These are phyloP conservation scores for Brachylomia viminalis DNA, from an alignment of 2,888 invertebrate genomes.

Conservation along the genomic window DNA sequence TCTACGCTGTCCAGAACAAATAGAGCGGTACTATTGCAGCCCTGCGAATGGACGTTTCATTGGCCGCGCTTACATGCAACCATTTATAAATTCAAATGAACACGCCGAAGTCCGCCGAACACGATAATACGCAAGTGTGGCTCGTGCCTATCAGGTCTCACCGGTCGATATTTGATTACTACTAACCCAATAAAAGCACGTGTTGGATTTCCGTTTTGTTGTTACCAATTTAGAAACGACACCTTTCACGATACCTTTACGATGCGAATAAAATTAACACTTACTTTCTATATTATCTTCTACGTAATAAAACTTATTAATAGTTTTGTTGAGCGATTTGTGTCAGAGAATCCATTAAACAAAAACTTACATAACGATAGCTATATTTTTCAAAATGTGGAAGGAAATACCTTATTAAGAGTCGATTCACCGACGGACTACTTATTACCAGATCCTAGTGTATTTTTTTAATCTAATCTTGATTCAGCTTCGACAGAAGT, in stretches of 20 bases:
- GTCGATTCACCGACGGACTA: slow-evolving; percentile 11
- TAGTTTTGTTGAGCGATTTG: background rate
- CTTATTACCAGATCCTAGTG: slow-evolving; percentile 29
- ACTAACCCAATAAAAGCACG: slow-evolving; percentile 63
- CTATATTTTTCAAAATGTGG: background rate
- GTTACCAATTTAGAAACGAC: slow-evolving; percentile 53
- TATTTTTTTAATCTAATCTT: slow-evolving; percentile 56
- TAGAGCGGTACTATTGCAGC: slow-evolving; percentile 79
- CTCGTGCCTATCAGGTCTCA: slow-evolving; percentile 56
- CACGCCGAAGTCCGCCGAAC: slow-evolving; percentile 54
- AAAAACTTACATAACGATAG: background rate
- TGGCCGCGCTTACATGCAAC: slow-evolving; percentile 78
- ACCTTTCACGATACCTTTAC: slow-evolving; percentile 41
- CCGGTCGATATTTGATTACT: slow-evolving; percentile 65
- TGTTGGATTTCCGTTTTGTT: slow-evolving; percentile 60
- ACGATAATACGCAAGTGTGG: slow-evolving; percentile 57
- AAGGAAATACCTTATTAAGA: slow-evolving; percentile 7
- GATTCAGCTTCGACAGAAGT: slow-evolving; percentile 61
- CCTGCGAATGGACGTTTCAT: slow-evolving; percentile 78
- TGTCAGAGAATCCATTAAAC: slow-evolving; percentile 17
- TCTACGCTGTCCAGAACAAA: slow-evolving; percentile 83
- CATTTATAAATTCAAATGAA: slow-evolving; percentile 83
- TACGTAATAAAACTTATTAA: background rate
- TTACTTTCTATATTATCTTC: background rate
- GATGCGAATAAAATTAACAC: slow-evolving; percentile 17